Conservation (phyloP, 2,113 vertebrate species). For the Pardalotus punctatus region DNA sequence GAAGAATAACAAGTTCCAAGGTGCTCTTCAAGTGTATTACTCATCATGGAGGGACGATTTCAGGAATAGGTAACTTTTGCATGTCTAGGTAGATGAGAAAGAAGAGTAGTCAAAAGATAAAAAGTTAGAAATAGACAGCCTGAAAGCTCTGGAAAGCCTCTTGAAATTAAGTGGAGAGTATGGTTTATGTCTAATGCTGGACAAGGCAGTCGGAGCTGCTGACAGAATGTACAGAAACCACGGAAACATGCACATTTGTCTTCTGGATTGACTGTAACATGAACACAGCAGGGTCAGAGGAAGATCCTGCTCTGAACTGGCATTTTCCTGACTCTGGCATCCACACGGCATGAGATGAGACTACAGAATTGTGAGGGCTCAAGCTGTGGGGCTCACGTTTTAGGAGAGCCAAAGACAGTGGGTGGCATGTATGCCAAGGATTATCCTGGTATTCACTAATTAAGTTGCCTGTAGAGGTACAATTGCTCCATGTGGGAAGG, state of each 20-base stretch:
- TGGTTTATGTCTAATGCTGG: constrained; percentile 28
- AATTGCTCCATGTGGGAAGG: background rate
- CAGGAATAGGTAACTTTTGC: background rate
- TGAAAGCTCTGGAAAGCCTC: constrained; percentile 43
- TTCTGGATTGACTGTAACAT: background rate
- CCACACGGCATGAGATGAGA: background rate
- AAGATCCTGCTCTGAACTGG: background rate
- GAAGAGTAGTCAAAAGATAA: background rate
- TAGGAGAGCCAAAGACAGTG: background rate
- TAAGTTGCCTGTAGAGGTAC: background rate
- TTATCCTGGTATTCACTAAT: background rate
- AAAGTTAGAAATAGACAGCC: background rate
- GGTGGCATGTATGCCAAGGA: background rate
- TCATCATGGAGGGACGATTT: background rate
- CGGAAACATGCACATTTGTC: background rate
- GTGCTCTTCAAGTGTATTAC: background rate
- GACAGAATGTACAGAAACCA: constrained; percentile 33
- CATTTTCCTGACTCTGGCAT: background rate
- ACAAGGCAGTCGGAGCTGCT: background rate
- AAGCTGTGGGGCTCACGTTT: background rate
- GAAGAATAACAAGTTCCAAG: background rate
- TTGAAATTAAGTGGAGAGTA: background rate
- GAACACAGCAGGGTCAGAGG: constrained; percentile 10
- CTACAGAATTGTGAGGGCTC: background rate
- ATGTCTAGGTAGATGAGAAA: background rate